Evolutionary conservation across 1,140 invertebrate genomes (phyloP).

Genomic region (Camponotus vicinus): DNA sequence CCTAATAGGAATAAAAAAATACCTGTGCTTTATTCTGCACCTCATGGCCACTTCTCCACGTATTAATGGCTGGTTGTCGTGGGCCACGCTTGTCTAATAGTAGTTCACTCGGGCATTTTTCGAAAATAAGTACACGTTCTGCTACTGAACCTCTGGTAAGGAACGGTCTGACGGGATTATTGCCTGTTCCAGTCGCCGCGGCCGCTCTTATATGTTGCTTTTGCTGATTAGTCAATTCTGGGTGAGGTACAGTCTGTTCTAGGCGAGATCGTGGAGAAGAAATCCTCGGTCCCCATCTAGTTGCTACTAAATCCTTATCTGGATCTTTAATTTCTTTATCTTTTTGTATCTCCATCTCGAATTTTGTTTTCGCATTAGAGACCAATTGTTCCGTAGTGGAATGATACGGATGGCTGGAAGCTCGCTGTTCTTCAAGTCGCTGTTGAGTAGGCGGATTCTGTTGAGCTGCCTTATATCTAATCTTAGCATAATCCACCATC

Average conservation of each 20-base stretch:
- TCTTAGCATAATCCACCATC: slow-evolving; percentile 89
- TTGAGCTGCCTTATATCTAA: slow-evolving; percentile 88
- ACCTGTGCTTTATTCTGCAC: slow-evolving; percentile 92
- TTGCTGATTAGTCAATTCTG: slow-evolving; percentile 89
- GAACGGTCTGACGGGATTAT: slow-evolving; percentile 93
- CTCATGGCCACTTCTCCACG: slow-evolving; percentile 88
- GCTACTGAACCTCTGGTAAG: slow-evolving; percentile 96
- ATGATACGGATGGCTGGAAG: slow-evolving; percentile 53
- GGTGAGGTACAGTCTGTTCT: slow-evolving; percentile 88
- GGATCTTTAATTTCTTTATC: slow-evolving; percentile 79
- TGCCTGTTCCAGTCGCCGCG: slow-evolving; percentile 79
- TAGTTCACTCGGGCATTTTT: slow-evolving; percentile 94
- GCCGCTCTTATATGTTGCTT: slow-evolving; percentile 88
- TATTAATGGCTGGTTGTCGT: slow-evolving; percentile 86
- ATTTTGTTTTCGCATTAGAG: slow-evolving; percentile 79
- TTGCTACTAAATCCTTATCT: slow-evolving; percentile 83
- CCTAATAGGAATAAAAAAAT: slow-evolving; percentile 60
- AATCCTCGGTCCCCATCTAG: slow-evolving; percentile 83
- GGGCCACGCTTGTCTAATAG: slow-evolving; percentile 90
- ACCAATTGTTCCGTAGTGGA: slow-evolving; percentile 75
- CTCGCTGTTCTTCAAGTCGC: slow-evolving; percentile 87
- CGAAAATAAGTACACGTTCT: slow-evolving; percentile 96
- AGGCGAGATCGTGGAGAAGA: slow-evolving; percentile 79
- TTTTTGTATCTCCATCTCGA: slow-evolving; percentile 73
- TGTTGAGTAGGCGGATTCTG: slow-evolving; percentile 85